A percentile compares a stretch with the other conserved stretches of the same genome.
These are phyloP conservation scores for Scatophagus argus DNA, from an alignment of 2,113 vertebrate species.

Conservation along the genomic window DNA sequence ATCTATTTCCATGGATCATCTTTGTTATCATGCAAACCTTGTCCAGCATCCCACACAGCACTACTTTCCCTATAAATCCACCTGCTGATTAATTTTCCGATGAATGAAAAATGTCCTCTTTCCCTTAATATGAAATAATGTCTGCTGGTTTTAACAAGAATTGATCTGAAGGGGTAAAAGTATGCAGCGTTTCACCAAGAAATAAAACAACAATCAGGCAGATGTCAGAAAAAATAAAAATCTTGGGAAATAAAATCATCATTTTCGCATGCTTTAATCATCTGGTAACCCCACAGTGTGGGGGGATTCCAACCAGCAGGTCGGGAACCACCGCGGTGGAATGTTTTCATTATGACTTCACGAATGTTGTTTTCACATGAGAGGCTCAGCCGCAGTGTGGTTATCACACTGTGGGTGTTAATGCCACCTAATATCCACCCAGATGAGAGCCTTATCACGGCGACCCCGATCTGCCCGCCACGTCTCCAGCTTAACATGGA, in stretches of 20 bases:
- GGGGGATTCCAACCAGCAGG: not conserved
- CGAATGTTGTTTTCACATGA: conserved; percentile 31
- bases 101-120: too few species aligned
- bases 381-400: conserved; percentile 26
- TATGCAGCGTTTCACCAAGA: not conserved
- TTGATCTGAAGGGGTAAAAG: not conserved
- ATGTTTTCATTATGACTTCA: not conserved
- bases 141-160: too few species aligned
- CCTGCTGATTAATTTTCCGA: too few species aligned
- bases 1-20: not conserved
- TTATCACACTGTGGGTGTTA: conserved; percentile 17
- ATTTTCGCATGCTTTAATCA: not conserved
- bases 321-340: too few species aligned
- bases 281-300: too few species aligned
- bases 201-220: not conserved
- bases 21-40: too few species aligned
- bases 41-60: too few species aligned
- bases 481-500: conserved; percentile 7
- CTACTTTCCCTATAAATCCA: too few species aligned
- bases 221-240: too few species aligned
- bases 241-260: not conserved
- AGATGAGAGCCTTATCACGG: conserved; percentile 13
- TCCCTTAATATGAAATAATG: not conserved
- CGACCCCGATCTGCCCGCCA: conserved; percentile 47
- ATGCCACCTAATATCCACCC: conserved; percentile 6